Base-by-base conservation (phyloP, 2,113 vertebrate species). In the Struthidea cinerea region DNA sequence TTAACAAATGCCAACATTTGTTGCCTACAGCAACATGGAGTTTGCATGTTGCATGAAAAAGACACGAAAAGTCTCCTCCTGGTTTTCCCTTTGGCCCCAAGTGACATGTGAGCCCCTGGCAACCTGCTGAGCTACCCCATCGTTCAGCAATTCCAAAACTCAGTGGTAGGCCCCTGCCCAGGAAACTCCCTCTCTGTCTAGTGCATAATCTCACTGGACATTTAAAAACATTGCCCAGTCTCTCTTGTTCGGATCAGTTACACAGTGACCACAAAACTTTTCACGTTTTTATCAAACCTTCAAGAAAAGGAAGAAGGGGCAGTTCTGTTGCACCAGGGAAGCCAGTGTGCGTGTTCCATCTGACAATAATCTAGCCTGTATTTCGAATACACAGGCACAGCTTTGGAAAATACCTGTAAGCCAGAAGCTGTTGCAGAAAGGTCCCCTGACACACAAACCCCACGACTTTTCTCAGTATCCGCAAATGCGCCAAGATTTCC, bases 101-200 rank as follows among this genome's bases (percentile, higher is more conserved):
- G 59, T 42, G 90, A 87, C 74, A 78, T 18, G 46, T 35, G 73
- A 94, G 78, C 47, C 44, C 33, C 11, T n/a, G 28, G 85, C 74
- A 94, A 93, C 87, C 79, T 94, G 85, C 84, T 84, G 78, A 90
- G 84, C 56, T 88, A 88, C 82, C 78, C 75, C 24, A 17, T 50
- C 50, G 55, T 74, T 88, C 22, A 91, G 53, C 61, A 90, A 94
- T 93, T 93, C 80, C 87, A 79, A 68, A 92, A 60, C 47, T 46
- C 84, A 76, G 69, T 1, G 30, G 65, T 12, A 79, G 73, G 88
- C 76, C 92, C 47, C 65, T 52, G 55, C 47, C 59, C 41, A 63
- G 46, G 73, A 76, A 87, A 95, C 78, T 50, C 81, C 70, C 9
- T 0, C 55, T 76, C 91, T n/a, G 53, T 67, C 55, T 68, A 47